Conservation (phyloP, 2,113 vertebrate genomes). For the Cnemophilus loriae region DNA sequence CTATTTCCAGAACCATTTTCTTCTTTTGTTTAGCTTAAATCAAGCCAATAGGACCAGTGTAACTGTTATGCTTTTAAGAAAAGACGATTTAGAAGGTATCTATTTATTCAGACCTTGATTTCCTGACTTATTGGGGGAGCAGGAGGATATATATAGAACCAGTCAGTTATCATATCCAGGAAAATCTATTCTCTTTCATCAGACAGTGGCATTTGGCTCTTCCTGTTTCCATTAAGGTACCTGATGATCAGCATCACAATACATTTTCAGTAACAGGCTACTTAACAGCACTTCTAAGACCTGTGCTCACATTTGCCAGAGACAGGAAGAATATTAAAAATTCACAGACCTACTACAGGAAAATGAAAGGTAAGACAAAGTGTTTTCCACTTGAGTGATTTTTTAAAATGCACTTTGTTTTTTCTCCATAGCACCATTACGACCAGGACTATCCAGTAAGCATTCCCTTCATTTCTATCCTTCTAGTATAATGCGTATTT, state of each 20-base stretch:
- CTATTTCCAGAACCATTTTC: neutral
- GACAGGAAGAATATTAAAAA: neutral
- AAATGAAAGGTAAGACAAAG: neutral
- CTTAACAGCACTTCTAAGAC: neutral
- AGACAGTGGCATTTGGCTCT: neutral
- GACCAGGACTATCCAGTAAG: neutral
- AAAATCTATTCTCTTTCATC: neutral
- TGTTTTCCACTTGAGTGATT: neutral
- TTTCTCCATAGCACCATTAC: neutral
- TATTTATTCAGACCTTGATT: neutral
- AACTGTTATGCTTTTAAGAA: neutral
- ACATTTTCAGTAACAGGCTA: neutral
- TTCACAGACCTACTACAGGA: neutral
- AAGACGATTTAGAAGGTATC: neutral
- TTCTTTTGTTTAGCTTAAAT: neutral
- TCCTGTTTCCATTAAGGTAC: neutral
- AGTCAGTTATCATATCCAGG: neutral
- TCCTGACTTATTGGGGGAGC: neutral
- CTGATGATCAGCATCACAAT: rapidly evolving
- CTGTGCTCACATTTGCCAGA: neutral
- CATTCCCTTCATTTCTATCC: neutral
- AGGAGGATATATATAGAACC: neutral
- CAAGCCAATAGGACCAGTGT: neutral
- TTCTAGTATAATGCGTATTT: neutral
- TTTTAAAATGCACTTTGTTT: neutral